phyloP scores from a whole-genome alignment of 2,797 vertebrate species.

The Melanotaenia trifasciata region DNA sequence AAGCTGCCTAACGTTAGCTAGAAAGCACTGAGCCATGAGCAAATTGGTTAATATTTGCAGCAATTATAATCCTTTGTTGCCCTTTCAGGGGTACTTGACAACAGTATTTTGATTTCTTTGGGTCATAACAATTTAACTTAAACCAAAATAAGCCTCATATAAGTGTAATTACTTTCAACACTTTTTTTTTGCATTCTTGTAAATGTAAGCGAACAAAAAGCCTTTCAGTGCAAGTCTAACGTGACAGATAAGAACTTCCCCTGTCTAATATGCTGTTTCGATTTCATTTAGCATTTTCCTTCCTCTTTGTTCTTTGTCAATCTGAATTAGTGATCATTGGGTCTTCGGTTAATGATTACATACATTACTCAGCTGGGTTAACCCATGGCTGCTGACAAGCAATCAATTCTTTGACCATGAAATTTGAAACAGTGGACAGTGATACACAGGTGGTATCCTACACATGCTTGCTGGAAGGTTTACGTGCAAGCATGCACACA shows the following conservation, averaged over 20 bases:
- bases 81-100: neutral
- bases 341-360: constrained; percentile 30
- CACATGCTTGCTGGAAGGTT: constrained; percentile 28
- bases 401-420: constrained; percentile 31
- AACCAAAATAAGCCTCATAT: neutral
- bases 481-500: constrained; percentile 37
- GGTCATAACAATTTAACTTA: neutral
- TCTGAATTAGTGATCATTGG: constrained; percentile 16
- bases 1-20: neutral
- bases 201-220: neutral
- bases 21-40: neutral
- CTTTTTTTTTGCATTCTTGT: neutral
- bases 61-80: neutral
- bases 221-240: constrained; percentile 4
- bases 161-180: neutral
- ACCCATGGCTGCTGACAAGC: constrained; percentile 1
- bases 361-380: constrained; percentile 22
- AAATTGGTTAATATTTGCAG: neutral
- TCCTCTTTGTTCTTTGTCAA: constrained; percentile 25
- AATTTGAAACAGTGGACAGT: constrained; percentile 53
- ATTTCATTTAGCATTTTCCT: constrained; percentile 47
- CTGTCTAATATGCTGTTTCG: constrained; percentile 14
- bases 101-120: neutral
- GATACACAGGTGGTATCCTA: constrained; percentile 29
- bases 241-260: constrained; percentile 38